Evolutionary conservation across 2,888 invertebrate species (phyloP).

Genomic region (Ctena decussata): DNA sequence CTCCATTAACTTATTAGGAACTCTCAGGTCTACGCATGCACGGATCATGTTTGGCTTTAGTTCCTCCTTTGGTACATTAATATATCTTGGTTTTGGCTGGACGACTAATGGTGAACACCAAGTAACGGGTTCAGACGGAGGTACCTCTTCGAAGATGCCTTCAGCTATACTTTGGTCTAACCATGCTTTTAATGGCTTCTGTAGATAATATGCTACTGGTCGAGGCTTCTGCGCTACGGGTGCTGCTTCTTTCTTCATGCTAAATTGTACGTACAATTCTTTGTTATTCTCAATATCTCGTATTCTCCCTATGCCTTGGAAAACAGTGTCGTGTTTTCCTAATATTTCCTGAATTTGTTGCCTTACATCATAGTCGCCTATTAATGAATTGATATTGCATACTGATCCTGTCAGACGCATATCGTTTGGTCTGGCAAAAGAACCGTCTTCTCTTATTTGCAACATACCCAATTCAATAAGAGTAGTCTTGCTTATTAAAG

Average conservation of each 20-base stretch:
- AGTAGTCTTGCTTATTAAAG: too few species aligned
- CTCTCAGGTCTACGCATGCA: background rate
- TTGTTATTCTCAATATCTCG: slow-evolving; percentile 4
- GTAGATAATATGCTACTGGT: slow-evolving; percentile 16
- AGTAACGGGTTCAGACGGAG: slow-evolving; percentile 15
- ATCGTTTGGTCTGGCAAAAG: too few species aligned
- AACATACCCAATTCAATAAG: too few species aligned
- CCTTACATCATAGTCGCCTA: background rate
- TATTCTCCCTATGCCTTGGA: background rate
- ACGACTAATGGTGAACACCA: slow-evolving; percentile 37
- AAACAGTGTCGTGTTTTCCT: background rate
- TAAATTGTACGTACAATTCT: slow-evolving; percentile 13
- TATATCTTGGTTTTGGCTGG: slow-evolving; percentile 23
- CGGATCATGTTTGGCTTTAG: background rate
- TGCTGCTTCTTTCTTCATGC: slow-evolving; percentile 18
- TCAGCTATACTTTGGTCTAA: background rate
- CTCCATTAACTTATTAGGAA: background rate
- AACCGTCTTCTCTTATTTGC: too few species aligned
- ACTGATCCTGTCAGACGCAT: too few species aligned
- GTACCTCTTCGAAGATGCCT: slow-evolving; percentile 23
- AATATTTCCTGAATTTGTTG: background rate
- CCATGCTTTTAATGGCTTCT: slow-evolving; percentile 1
- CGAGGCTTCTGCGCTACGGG: slow-evolving; percentile 17
- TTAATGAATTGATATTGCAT: too few species aligned
- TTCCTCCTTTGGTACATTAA: background rate